These are phyloP conservation scores for Rhyacophila brunnea DNA, from an alignment of 1,140 invertebrate genomes.

Conservation along the genomic window DNA sequence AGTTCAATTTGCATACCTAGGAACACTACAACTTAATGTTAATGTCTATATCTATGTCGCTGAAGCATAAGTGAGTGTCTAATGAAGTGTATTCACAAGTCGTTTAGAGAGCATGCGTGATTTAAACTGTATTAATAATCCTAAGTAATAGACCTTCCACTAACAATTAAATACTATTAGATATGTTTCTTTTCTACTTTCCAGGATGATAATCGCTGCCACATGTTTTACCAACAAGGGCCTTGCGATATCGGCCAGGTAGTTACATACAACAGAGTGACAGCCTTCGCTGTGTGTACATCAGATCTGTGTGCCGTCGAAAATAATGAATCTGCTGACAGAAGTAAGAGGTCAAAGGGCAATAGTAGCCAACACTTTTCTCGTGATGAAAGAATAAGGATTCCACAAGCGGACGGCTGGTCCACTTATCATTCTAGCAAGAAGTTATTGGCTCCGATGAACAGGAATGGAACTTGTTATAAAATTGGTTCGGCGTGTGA, in stretches of 20 bases:
- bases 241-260: slow-evolving; percentile 6
- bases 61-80: too few relatives aligned
- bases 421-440: not conserved
- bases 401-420: not conserved
- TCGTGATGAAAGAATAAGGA: not conserved
- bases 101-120: too few relatives aligned
- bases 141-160: too few relatives aligned
- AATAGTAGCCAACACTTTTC: not conserved
- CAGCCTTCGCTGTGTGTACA: slow-evolving; percentile 11
- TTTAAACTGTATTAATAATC: too few relatives aligned
- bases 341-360: not conserved
- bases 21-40: too few relatives aligned
- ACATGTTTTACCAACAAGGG: slow-evolving; percentile 14
- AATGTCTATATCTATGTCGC: too few relatives aligned
- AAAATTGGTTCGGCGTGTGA: slow-evolving; percentile 11
- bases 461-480: slow-evolving; percentile 10
- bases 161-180: too few relatives aligned
- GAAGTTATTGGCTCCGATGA: slow-evolving; percentile 10
- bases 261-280: slow-evolving; percentile 3
- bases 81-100: too few relatives aligned
- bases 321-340: not conserved
- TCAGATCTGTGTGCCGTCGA: not conserved
- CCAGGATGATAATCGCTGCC: slow-evolving; percentile 8
- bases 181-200: too few relatives aligned
- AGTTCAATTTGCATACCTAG: too few relatives aligned